Base-by-base conservation (phyloP, 2,888 invertebrate genomes). In the Chrysopilus asiliformis region DNA sequence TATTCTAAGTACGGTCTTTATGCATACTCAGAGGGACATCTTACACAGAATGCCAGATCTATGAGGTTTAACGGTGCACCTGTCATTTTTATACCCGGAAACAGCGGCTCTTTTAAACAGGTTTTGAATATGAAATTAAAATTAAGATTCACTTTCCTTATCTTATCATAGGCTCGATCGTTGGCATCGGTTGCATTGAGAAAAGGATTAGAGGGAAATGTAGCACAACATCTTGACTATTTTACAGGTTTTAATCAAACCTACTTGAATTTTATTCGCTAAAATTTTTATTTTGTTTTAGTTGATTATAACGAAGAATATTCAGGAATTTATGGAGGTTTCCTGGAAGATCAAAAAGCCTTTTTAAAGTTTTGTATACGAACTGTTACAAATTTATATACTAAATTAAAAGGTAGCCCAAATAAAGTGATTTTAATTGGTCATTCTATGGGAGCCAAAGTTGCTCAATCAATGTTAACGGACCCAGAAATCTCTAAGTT, bases 381-480 rank as follows among this genome's bases (percentile, higher is more conserved):
- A 34, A 72, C 71, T 47, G 80, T 94, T 51, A 64, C 89, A 38
- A 68, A 71, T 34, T 63, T 94, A 28, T 95, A 95, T 45, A 60
- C 60, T 41, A 49, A 60, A 46, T 49, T 65, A 40, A 64, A 66
- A 9, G 57, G 63, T 36, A 49, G 47, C 47, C 79, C 71, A 2
- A 62, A 58, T 18, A 68, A 72, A 30, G 74, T 97, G 12, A 70
- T 93, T 30, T 57, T 97, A 2, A 77, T 95, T 55, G 95, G 93
- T 5, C 95, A 97, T 68, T 97, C 95, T 7, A 91, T 95, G 87
- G 91, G 91, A 45, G 91, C 90, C 10, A 64, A 90, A 32, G 68
- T 91, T 37, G 84, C 85, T 0, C 78, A 85, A 58, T 74, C 79
- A 6, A 63, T 85, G 22, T 67, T 85, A 40, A 67, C 74, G 15